Base-by-base conservation (phyloP, 2,888 invertebrate genomes). In the Drymonia ruficornis region DNA sequence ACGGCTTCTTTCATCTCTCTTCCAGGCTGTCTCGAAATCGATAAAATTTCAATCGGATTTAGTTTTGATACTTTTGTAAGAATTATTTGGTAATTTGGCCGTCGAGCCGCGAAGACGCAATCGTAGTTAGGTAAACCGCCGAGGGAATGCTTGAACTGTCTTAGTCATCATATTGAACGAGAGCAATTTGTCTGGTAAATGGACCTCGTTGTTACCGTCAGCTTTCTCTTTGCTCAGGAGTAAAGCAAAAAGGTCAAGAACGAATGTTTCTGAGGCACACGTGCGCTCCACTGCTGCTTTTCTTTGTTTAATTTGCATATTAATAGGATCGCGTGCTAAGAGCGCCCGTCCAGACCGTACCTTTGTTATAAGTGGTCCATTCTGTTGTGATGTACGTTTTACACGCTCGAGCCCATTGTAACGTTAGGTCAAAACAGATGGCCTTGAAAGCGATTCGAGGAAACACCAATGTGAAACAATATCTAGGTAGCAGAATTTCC, bases 291-390 rank as follows among this genome's bases (percentile, higher is more conserved):
- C 63, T 38, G 63, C 61, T 66, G 65, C 67, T 68, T 67, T 67
- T 63, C 66, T 67, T 72, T 64, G 62, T 69, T 71, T 71, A 61
- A 78, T 81, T 80, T 80, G 64, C 75, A 78, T 83, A 75, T 78
- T 80, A 81, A 78, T 74, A 75, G 67, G 44, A 63, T 65, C 59
- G 67, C 67, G 56, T 69, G 68, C 68, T 59, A 61, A 63, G 61
- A 53, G 13, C 44, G 13, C 44, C 60, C 53, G 59, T 63, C 63
- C 51, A 59, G 42, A 49, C 50, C 49, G 34, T 40, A 18, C 16
- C 45, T 42, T 49, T 51, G 31, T 55, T 18, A 46, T 13, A 19
- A 43, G 19, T 13, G 4, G 40, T 43, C 12, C 13, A 18, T 23
- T 43, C 19, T 23, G 19, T 12, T 12, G 3, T 19, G 19, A 43